phyloP scores from a whole-genome alignment of 1,140 invertebrate species.

The Harlomillsia oculata region DNA sequence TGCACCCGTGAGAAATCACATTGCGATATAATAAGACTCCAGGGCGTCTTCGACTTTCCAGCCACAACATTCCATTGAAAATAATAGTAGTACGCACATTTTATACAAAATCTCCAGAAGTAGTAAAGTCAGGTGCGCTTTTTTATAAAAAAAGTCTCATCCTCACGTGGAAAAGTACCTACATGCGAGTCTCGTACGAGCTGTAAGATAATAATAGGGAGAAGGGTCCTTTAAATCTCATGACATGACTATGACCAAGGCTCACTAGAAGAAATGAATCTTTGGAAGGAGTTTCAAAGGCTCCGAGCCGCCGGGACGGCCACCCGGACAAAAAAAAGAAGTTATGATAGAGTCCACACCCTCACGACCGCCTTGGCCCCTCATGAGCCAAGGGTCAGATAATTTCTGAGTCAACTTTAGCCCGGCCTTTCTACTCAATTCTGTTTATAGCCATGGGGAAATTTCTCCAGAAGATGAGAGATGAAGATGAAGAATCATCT shows the following conservation, averaged over 20 bases:
- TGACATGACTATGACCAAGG: too few species aligned
- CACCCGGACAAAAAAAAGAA: conserved; percentile 24
- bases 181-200: too few species aligned
- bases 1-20: too few species aligned
- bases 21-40: conserved; percentile 1
- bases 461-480: not conserved
- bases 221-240: too few species aligned
- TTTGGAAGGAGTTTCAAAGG: not conserved
- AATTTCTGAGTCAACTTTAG: conserved; percentile 9
- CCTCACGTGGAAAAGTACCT: too few species aligned
- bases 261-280: too few species aligned
- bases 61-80: conserved; percentile 8
- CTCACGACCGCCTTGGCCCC: conserved; percentile 13
- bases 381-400: conserved; percentile 16
- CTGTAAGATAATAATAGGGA: too few species aligned
- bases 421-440: conserved; percentile 2
- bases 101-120: too few species aligned
- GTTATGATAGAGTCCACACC: conserved; percentile 30
- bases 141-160: too few species aligned
- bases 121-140: conserved; percentile 12
- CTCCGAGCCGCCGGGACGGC: conserved; percentile 1
- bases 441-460: conserved; percentile 9
- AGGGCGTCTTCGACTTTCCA: conserved; percentile 9
- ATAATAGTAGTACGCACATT: conserved; percentile 7
- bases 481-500: conserved; percentile 19